Conservation (phyloP, 23 tunicate species). For the Halocynthia aurantium region DNA sequence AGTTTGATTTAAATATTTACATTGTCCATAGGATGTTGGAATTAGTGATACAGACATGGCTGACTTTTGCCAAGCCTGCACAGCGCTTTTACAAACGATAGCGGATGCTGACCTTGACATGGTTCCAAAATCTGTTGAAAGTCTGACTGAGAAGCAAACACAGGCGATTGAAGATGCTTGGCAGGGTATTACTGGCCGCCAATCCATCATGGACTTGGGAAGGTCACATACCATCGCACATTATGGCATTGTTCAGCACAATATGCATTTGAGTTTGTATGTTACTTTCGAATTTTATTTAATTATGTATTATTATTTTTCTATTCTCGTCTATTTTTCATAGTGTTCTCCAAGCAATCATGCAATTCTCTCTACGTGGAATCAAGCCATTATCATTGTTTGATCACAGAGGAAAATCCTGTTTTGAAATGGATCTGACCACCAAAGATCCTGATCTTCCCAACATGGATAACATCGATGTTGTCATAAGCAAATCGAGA, state of each 20-base stretch:
- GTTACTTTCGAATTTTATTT: neutral
- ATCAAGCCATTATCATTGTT: conserved; percentile 54
- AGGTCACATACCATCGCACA: conserved; percentile 37
- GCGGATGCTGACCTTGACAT: conserved; percentile 41
- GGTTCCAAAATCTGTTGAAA: conserved; percentile 10
- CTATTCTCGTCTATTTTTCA: neutral
- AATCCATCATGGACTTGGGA: conserved; percentile 50
- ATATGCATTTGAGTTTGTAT: conserved; percentile 47
- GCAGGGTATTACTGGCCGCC: conserved; percentile 45
- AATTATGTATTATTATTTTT: neutral
- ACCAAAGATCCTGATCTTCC: conserved; percentile 26
- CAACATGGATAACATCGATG: conserved; percentile 10
- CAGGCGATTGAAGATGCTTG: conserved; percentile 35
- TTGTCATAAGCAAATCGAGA: conserved; percentile 11
- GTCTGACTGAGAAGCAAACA: neutral
- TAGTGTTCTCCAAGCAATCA: conserved; percentile 49
- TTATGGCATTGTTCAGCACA: conserved; percentile 31
- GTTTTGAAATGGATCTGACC: conserved; percentile 26
- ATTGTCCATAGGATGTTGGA: conserved; percentile 34
- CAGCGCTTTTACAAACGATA: conserved; percentile 45
- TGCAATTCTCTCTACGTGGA: conserved; percentile 50
- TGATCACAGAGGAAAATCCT: conserved; percentile 28
- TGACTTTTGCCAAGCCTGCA: conserved; percentile 48
- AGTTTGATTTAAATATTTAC: neutral
- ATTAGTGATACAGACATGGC: conserved; percentile 45